Conservation (phyloP, 2,113 vertebrate genomes). For the Poecilia latipinna region DNA sequence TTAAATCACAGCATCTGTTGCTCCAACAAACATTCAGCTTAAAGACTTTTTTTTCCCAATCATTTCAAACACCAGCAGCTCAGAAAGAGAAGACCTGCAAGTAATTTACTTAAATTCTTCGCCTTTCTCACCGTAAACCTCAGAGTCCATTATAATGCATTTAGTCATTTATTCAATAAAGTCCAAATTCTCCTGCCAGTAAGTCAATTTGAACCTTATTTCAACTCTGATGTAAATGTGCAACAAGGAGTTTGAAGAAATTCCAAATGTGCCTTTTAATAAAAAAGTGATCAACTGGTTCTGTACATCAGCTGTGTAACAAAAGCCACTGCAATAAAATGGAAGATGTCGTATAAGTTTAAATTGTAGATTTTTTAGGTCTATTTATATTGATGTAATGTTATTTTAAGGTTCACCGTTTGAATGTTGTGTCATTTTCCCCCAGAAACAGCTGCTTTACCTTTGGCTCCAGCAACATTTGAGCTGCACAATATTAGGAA, state of each 20-base stretch:
- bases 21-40: constrained; percentile 9
- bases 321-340: no score
- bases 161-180: not conserved
- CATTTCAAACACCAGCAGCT: constrained; percentile 14
- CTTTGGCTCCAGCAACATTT: not conserved
- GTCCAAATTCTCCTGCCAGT: not conserved
- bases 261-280: not conserved
- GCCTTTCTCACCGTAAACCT: not conserved
- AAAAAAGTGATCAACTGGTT: not conserved
- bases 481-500: not conserved
- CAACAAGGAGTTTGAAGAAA: not conserved
- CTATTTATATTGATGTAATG: not conserved
- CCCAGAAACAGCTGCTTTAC: not conserved
- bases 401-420: not conserved
- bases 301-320: not conserved
- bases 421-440: not conserved
- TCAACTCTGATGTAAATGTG: not conserved
- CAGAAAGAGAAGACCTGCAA: not conserved
- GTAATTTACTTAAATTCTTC: not conserved
- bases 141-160: not conserved
- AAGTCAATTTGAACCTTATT: not conserved
- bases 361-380: not conserved
- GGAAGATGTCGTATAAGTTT: not conserved
- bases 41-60: not conserved
- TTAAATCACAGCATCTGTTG: constrained; percentile 63